phyloP scores from a whole-genome alignment of 2,113 vertebrate species.

The Aramus guarauna region DNA sequence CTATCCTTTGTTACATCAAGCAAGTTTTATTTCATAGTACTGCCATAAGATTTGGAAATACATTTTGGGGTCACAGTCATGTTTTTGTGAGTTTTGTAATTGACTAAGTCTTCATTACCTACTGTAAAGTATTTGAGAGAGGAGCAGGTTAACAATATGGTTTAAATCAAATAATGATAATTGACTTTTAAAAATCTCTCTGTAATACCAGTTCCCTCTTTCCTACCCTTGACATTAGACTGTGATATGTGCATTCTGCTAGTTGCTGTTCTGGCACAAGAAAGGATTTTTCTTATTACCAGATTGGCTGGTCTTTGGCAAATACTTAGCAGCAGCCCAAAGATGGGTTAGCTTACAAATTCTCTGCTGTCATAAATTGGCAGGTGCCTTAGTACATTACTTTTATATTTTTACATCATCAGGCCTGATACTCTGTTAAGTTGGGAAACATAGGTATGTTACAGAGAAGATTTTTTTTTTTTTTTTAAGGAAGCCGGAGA shows the following conservation, averaged over 20 bases:
- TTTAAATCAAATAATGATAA: neutral
- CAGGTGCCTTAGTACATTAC: neutral
- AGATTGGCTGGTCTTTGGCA: neutral
- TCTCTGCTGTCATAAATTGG: neutral
- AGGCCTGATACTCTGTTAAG: neutral
- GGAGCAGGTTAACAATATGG: neutral
- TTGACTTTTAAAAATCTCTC: neutral
- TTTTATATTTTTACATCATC: neutral
- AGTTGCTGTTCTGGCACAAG: neutral
- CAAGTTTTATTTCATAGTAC: neutral
- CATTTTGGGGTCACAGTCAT: neutral
- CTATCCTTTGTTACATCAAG: neutral
- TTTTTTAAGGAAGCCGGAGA: neutral
- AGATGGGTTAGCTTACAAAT: neutral
- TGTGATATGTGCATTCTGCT: rapidly evolving
- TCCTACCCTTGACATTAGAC: neutral
- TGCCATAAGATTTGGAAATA: neutral
- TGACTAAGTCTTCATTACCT: neutral
- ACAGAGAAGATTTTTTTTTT: neutral
- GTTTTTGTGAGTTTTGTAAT: neutral
- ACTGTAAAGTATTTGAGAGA: neutral
- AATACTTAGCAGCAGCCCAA: neutral
- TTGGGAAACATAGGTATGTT: neutral
- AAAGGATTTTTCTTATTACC: neutral
- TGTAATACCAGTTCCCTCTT: neutral